Conservation (phyloP, 2,113 vertebrate species). For the Vidua chalybeata region DNA sequence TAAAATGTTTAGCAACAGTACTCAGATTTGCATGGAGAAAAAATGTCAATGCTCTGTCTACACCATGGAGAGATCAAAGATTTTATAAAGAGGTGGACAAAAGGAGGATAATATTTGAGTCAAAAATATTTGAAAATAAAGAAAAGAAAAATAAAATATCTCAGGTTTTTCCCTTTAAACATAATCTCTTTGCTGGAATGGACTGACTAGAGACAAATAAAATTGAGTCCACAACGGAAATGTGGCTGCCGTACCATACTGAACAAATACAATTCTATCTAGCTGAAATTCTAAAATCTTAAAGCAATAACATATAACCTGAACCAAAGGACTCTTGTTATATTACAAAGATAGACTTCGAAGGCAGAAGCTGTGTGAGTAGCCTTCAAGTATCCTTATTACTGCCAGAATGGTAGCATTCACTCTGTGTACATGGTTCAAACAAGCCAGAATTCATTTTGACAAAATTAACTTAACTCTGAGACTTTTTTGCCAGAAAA, state of each 20-base stretch:
- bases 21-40: slow-evolving; percentile 3
- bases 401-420: not conserved
- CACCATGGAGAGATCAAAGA: slow-evolving; percentile 19
- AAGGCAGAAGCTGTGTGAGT: not conserved
- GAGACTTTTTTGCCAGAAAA: not conserved
- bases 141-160: not conserved
- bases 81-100: not conserved
- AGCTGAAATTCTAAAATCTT: not conserved
- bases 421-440: not conserved
- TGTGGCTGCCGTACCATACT: not conserved
- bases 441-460: not conserved
- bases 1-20: slow-evolving; percentile 64
- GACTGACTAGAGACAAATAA: not conserved
- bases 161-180: not conserved
- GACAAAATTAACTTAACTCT: not conserved
- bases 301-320: not conserved
- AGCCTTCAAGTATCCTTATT: not conserved
- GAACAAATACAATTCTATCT: not conserved
- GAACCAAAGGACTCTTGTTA: not conserved
- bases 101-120: not conserved
- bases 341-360: not conserved
- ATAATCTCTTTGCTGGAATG: not conserved
- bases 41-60: slow-evolving; percentile 21
- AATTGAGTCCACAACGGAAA: not conserved
- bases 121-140: slow-evolving; percentile 32